These are phyloP conservation scores for Craterocephalus amniculus DNA, from an alignment of 2,797 vertebrate species.

Conservation along the genomic window DNA sequence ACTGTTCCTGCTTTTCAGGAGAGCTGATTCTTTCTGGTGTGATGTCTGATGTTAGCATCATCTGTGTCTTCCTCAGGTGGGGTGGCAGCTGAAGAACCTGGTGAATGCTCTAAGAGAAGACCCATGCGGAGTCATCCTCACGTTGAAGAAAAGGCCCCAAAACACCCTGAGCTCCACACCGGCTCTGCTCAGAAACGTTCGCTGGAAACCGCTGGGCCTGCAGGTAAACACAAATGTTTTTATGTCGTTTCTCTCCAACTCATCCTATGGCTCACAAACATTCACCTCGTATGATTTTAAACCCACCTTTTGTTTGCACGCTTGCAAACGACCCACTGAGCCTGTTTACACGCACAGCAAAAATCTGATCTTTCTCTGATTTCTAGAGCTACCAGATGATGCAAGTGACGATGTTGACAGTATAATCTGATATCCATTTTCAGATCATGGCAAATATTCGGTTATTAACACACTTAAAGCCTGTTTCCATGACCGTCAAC, in stretches of 20 bases:
- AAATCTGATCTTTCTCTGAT: too few species aligned
- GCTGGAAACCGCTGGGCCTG: constrained; percentile 91
- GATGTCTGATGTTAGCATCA: constrained; percentile 33
- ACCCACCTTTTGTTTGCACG: too few species aligned
- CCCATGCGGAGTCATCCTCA: constrained; percentile 90
- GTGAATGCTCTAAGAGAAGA: constrained; percentile 90
- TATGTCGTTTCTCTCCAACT: neutral
- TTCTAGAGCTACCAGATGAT: too few species aligned
- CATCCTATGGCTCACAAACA: too few species aligned
- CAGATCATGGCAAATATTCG: too few species aligned
- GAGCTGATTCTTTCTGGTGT: neutral
- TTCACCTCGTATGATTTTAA: too few species aligned
- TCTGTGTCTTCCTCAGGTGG: constrained; percentile 82
- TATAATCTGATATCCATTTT: too few species aligned
- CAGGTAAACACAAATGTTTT: constrained; percentile 78
- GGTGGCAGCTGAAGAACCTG: constrained; percentile 92
- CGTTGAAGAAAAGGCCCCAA: constrained; percentile 90
- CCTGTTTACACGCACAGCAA: constrained; percentile 14
- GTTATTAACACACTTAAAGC: too few species aligned
- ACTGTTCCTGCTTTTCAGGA: neutral
- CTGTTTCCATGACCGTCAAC: too few species aligned
- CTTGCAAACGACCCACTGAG: too few species aligned
- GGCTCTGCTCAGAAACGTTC: constrained; percentile 89
- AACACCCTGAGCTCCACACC: constrained; percentile 90
- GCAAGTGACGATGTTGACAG: too few species aligned